These are phyloP conservation scores for Drosophila monieri DNA, from an alignment of 2,888 invertebrate species.

Conservation along the genomic window DNA sequence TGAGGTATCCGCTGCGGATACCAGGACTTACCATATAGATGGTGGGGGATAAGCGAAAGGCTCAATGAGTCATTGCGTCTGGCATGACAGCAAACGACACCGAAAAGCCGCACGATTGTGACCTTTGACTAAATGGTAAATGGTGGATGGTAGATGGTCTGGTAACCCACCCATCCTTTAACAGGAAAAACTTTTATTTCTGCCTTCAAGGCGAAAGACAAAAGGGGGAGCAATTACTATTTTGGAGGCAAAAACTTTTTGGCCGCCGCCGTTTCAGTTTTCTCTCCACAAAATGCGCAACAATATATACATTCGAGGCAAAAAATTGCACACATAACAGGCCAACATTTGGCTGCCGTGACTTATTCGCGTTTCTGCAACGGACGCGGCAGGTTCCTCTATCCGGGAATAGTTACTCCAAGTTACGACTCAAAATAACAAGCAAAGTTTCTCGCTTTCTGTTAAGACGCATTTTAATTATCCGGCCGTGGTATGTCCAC, in stretches of 20 bases:
- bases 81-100: constrained; percentile 46
- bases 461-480: constrained; percentile 55
- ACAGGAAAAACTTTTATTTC: constrained; percentile 44
- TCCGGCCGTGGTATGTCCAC: constrained; percentile 69
- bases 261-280: constrained; percentile 57
- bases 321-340: constrained; percentile 37
- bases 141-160: constrained; percentile 4
- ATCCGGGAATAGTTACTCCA: constrained; percentile 4
- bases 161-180: not conserved
- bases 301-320: constrained; percentile 52
- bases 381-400: constrained; percentile 56
- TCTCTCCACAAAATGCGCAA: constrained; percentile 70
- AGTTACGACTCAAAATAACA: constrained; percentile 15
- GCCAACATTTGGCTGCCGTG: constrained; percentile 56
- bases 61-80: constrained; percentile 55
- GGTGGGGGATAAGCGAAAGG: constrained; percentile 9
- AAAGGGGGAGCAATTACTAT: constrained; percentile 73
- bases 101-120: constrained; percentile 49
- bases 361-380: constrained; percentile 72
- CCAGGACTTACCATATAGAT: constrained; percentile 6
- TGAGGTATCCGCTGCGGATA: not conserved
- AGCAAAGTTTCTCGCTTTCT: constrained; percentile 39
- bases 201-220: constrained; percentile 46
- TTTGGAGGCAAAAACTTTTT: constrained; percentile 60
- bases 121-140: constrained; percentile 34